Conservation (phyloP, 1,140 invertebrate species). For the Cataglyphis hispanica region DNA sequence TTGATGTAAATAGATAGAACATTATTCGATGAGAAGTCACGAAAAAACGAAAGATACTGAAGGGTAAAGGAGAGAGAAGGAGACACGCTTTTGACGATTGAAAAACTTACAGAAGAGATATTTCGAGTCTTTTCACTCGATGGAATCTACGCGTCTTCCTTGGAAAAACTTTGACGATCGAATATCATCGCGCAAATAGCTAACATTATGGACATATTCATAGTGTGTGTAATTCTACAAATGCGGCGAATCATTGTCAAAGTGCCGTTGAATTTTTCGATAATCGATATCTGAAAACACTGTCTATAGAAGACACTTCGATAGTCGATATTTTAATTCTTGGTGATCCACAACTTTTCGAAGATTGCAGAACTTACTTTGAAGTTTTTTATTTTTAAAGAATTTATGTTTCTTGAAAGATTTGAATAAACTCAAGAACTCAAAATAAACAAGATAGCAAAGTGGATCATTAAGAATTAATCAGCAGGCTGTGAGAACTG, state of each 20-base stretch:
- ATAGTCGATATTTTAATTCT: slow-evolving; percentile 29
- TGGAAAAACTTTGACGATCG: slow-evolving; percentile 28
- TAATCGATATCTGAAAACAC: slow-evolving; percentile 7
- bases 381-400: background rate
- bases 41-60: slow-evolving; percentile 33
- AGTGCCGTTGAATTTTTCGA: slow-evolving; percentile 19
- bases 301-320: slow-evolving; percentile 4
- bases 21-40: slow-evolving; percentile 70
- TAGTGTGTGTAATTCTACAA: background rate
- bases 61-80: slow-evolving; percentile 30
- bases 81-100: slow-evolving; percentile 40
- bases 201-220: background rate
- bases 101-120: slow-evolving; percentile 25
- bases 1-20: slow-evolving; percentile 80
- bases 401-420: background rate
- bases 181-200: slow-evolving; percentile 48
- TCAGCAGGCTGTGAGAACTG: slow-evolving; percentile 2
- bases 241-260: background rate
- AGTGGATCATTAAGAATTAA: slow-evolving; percentile 35
- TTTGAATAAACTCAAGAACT: background rate
- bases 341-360: slow-evolving; percentile 3
- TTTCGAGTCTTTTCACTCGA: slow-evolving; percentile 39
- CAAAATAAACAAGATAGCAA: background rate
- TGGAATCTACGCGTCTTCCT: slow-evolving; percentile 70
- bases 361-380: background rate